Evolutionary conservation across 1,140 invertebrate species (phyloP).

Genomic region (Chironomus striatipennis): DNA sequence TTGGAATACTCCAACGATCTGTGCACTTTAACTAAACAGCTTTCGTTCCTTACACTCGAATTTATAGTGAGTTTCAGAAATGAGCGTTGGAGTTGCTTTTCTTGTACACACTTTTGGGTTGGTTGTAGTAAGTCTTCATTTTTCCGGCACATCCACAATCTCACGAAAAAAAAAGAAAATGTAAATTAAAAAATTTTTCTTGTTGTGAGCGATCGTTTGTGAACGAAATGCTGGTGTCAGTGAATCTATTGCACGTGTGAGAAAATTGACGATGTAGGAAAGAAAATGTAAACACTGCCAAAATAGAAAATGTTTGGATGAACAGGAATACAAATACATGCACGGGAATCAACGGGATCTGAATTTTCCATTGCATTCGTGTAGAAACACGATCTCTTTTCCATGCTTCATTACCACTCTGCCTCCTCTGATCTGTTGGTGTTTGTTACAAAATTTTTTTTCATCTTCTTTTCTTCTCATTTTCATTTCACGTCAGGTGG

Average conservation of each 20-base stretch:
- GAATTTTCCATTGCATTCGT: slow-evolving; percentile 1
- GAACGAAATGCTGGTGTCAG: background rate
- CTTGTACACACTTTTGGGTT: background rate
- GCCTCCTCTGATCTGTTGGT: background rate
- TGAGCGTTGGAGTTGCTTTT: slow-evolving; percentile 11
- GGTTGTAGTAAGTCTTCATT: background rate
- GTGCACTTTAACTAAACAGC: slow-evolving; percentile 10
- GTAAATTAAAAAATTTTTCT: background rate
- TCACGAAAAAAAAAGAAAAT: background rate
- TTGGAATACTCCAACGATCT: background rate
- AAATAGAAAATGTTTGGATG: slow-evolving; percentile 19
- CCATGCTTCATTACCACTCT: background rate
- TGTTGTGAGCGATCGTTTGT: background rate
- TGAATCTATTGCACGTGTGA: background rate
- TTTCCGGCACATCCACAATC: background rate
- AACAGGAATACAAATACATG: background rate
- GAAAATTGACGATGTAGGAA: background rate
- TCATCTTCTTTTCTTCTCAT: background rate
- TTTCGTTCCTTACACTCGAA: background rate
- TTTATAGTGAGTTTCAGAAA: slow-evolving; percentile 14
- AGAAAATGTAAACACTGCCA: slow-evolving; percentile 14
- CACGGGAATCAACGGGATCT: background rate
- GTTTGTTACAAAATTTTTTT: background rate
- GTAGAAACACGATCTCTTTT: slow-evolving; percentile 17
- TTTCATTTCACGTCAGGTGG: slow-evolving; percentile 4